These are phyloP conservation scores for Ptilonorhynchus violaceus DNA, from an alignment of 2,113 vertebrate genomes.

Conservation along the genomic window DNA sequence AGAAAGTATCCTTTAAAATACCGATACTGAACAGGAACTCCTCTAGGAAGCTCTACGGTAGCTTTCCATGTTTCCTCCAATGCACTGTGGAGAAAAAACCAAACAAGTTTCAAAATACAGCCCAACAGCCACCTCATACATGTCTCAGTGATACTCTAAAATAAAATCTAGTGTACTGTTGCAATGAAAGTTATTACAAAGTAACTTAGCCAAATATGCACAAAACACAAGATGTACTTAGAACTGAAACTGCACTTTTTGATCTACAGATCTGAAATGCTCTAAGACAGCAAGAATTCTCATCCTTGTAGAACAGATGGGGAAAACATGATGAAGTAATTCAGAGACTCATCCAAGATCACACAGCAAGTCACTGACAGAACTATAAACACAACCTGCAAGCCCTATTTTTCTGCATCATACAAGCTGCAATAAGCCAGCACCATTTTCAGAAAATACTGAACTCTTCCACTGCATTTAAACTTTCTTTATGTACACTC, in stretches of 20 bases:
- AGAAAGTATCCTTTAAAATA: slow-evolving; percentile 92
- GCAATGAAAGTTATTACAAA: background rate
- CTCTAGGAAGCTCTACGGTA: slow-evolving; percentile 75
- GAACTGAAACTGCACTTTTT: background rate
- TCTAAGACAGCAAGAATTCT: background rate
- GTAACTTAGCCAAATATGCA: background rate
- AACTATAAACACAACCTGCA: background rate
- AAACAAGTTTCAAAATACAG: background rate
- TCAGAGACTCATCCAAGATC: background rate
- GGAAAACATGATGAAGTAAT: background rate
- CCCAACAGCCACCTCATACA: background rate
- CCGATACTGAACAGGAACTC: slow-evolving; percentile 80
- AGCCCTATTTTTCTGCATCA: background rate
- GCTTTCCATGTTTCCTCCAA: slow-evolving; percentile 66
- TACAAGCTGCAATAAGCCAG: background rate
- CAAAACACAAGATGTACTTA: background rate
- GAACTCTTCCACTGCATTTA: background rate
- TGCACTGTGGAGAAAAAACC: slow-evolving; percentile 41
- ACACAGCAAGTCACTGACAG: background rate
- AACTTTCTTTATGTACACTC: background rate
- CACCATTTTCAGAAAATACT: background rate
- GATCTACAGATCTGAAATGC: background rate
- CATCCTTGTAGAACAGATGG: background rate
- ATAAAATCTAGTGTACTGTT: background rate
- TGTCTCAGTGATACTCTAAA: background rate